Evolutionary conservation across 2,113 vertebrate genomes (phyloP).

Genomic region (Leucopsar rothschildi): DNA sequence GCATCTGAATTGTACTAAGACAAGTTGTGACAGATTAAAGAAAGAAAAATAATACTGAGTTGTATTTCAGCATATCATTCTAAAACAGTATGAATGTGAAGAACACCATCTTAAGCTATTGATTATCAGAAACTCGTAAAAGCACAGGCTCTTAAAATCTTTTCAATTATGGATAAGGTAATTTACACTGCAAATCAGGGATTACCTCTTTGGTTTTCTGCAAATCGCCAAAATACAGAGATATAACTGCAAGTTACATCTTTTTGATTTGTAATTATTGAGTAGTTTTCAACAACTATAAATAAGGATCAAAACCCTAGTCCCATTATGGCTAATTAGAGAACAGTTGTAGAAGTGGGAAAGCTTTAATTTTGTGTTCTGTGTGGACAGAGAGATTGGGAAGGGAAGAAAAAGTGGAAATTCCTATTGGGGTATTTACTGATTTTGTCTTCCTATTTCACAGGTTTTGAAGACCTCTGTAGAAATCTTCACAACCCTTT

Average conservation of each 20-base stretch:
- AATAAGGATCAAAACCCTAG: not conserved
- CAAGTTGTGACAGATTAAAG: not conserved
- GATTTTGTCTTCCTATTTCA: not conserved
- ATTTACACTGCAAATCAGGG: not conserved
- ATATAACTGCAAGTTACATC: not conserved
- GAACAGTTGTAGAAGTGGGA: not conserved
- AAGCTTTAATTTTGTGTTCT: not conserved
- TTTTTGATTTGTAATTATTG: not conserved
- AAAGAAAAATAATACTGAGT: not conserved
- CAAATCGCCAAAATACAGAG: not conserved
- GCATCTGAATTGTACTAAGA: not conserved
- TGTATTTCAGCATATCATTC: not conserved
- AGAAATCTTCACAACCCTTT: constrained; percentile 62
- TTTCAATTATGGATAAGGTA: not conserved
- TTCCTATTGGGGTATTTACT: not conserved
- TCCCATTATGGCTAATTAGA: not conserved
- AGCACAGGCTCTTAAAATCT: not conserved
- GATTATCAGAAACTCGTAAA: not conserved
- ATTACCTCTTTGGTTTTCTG: not conserved
- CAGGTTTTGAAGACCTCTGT: constrained; percentile 67
- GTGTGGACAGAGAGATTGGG: not conserved
- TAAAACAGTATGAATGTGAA: not conserved
- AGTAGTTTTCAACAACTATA: not conserved
- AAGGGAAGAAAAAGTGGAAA: not conserved
- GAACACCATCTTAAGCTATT: not conserved